Conservation (phyloP, 2,888 invertebrate genomes). For the Noctua fimbriata region DNA sequence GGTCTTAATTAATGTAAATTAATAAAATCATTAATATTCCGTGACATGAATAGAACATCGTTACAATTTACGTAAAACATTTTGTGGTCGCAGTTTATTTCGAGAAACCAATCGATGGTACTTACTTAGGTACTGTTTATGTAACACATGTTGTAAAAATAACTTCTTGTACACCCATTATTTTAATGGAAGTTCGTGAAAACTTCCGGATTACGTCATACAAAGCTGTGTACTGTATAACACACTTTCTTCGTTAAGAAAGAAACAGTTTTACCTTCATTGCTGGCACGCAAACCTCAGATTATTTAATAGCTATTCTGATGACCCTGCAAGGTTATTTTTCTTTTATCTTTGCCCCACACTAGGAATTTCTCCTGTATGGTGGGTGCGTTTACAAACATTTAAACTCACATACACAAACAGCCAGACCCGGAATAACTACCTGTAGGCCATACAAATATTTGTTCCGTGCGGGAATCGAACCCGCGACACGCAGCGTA, state of each 20-base stretch:
- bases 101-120: neutral
- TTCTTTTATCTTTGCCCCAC: no score
- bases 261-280: constrained; percentile 20
- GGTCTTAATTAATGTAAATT: constrained; percentile 28
- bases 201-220: constrained; percentile 45
- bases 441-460: no score
- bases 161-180: constrained; percentile 33
- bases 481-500: no score
- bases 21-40: constrained; percentile 16
- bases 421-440: no score
- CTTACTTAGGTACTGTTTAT: neutral
- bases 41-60: neutral
- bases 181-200: constrained; percentile 54
- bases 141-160: constrained; percentile 26
- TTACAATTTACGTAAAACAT: neutral
- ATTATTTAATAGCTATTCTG: constrained; percentile 34
- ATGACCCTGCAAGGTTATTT: constrained; percentile 8
- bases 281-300: constrained; percentile 38
- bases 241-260: constrained; percentile 38
- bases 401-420: no score
- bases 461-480: no score
- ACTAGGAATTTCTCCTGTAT: no score
- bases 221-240: constrained; percentile 24
- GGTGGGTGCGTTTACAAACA: no score
- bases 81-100: constrained; percentile 10